Conservation (phyloP, 2,888 invertebrate genomes). For the Bugula neritina region DNA sequence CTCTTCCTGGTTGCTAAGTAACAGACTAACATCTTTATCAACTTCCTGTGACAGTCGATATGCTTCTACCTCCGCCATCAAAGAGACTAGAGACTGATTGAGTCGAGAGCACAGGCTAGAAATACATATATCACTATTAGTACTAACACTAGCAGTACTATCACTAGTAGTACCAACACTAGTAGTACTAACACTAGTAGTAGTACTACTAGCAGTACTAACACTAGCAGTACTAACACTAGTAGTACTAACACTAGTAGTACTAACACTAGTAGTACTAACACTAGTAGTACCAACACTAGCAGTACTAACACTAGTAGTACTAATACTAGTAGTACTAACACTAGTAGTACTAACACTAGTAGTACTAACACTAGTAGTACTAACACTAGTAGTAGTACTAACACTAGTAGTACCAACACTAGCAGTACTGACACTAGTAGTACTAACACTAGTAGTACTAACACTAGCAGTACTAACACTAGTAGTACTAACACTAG, state of each 20-base stretch:
- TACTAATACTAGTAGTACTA: no score
- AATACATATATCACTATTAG: background rate
- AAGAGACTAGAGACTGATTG: background rate
- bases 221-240: background rate
- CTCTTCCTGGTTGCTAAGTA: background rate
- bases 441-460: background rate
- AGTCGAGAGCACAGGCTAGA: slow-evolving; percentile 10
- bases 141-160: background rate
- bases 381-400: background rate
- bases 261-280: background rate
- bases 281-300: background rate
- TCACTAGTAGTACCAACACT: background rate
- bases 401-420: background rate
- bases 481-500: no score
- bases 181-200: background rate
- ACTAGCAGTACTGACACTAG: background rate
- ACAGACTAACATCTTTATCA: background rate
- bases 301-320: background rate
- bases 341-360: background rate
- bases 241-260: background rate
- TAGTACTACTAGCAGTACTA: background rate
- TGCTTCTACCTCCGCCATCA: slow-evolving; percentile 9
- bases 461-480: background rate
- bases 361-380: background rate
- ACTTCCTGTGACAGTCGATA: slow-evolving; percentile 18